phyloP scores from a whole-genome alignment of 2,888 invertebrate species.

The Apoderus coryli region DNA sequence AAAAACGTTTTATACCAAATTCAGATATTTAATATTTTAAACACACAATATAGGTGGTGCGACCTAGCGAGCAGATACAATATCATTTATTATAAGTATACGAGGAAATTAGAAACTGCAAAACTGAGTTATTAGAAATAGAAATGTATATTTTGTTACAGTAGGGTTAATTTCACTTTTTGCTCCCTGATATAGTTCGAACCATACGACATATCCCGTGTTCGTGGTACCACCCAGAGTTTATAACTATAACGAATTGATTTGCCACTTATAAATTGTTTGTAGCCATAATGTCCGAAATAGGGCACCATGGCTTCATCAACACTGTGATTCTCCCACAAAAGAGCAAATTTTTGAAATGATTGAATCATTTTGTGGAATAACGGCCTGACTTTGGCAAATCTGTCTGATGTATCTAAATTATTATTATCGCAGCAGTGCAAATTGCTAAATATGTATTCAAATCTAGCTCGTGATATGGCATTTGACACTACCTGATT shows the following conservation, averaged over 20 bases:
- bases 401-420: constrained; percentile 19
- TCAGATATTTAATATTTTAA: no score
- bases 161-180: no score
- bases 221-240: constrained; percentile 19
- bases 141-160: no score
- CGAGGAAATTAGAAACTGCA: no score
- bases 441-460: constrained; percentile 20
- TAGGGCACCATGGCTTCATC: no score
- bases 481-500: constrained; percentile 19
- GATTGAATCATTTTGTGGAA: constrained; percentile 19
- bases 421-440: constrained; percentile 21
- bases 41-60: no score
- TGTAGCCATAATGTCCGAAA: constrained; percentile 25
- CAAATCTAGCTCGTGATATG: constrained; percentile 22
- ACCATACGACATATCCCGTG: constrained; percentile 20
- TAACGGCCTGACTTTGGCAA: constrained; percentile 21
- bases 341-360: constrained; percentile 19
- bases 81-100: no score
- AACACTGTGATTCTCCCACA: constrained; percentile 21
- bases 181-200: constrained; percentile 21
- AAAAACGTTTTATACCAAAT: no score
- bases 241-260: constrained; percentile 21
- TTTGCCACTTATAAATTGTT: constrained; percentile 21
- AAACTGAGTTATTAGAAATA: no score
- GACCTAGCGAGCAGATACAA: no score